phyloP scores from a whole-genome alignment of 2,888 invertebrate genomes.

The Meghimatium bilineatum region DNA sequence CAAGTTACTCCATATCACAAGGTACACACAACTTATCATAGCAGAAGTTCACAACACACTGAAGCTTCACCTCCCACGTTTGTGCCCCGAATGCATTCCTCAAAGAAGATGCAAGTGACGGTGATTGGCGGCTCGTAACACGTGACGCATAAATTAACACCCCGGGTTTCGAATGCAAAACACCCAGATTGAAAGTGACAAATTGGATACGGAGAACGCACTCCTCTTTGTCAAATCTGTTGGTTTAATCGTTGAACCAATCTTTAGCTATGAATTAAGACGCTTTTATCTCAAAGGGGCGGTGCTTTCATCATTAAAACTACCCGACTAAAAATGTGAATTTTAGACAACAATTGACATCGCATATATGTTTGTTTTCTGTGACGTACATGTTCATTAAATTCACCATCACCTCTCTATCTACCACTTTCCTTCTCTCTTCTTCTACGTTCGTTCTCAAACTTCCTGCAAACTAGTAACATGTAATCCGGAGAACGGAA shows the following conservation, averaged over 20 bases:
- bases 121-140: conserved; percentile 60
- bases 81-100: conserved; percentile 62
- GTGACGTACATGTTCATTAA: too few relatives aligned
- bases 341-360: not conserved
- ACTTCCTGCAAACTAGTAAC: too few relatives aligned
- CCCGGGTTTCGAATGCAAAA: conserved; percentile 57
- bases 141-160: conserved; percentile 63
- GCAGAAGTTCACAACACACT: conserved; percentile 48
- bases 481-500: too few relatives aligned
- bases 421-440: too few relatives aligned
- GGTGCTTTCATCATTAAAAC: not conserved
- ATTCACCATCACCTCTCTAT: too few relatives aligned
- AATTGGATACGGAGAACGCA: conserved; percentile 52
- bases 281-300: conserved; percentile 35
- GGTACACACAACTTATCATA: conserved; percentile 35
- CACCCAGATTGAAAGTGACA: conserved; percentile 54
- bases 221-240: conserved; percentile 48
- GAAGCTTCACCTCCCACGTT: conserved; percentile 59
- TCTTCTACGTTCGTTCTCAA: too few relatives aligned
- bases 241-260: conserved; percentile 53
- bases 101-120: conserved; percentile 53
- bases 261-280: conserved; percentile 42
- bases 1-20: conserved; percentile 43
- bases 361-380: too few relatives aligned
- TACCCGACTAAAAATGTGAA: not conserved